These are phyloP conservation scores for Xanthorhoe spadicearia DNA, from an alignment of 2,888 invertebrate species.

Conservation along the genomic window DNA sequence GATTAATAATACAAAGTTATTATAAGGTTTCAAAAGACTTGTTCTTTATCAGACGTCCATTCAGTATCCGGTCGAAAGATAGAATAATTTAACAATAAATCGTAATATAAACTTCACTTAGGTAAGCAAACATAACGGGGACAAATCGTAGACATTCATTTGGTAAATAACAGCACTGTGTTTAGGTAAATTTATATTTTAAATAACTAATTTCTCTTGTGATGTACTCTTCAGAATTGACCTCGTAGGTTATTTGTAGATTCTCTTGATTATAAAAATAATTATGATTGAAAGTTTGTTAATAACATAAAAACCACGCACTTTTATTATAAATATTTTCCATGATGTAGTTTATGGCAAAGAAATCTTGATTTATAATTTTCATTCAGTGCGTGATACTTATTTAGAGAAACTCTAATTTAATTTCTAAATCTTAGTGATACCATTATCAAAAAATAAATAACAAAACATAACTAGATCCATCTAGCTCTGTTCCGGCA, in stretches of 20 bases:
- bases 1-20: conserved; percentile 13
- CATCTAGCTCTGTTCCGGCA: conserved; percentile 61
- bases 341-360: background rate
- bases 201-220: conserved; percentile 32
- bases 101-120: conserved; percentile 5
- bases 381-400: background rate
- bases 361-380: background rate
- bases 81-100: conserved; percentile 15
- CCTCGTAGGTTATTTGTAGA: conserved; percentile 52
- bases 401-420: conserved; percentile 34
- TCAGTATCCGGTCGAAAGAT: conserved; percentile 36
- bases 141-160: conserved; percentile 19
- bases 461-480: conserved; percentile 55
- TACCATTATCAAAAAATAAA: conserved; percentile 52
- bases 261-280: conserved; percentile 24
- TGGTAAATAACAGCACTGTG: conserved; percentile 38
- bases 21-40: conserved; percentile 16
- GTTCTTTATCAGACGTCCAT: conserved; percentile 17
- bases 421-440: conserved; percentile 35
- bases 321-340: background rate
- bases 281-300: conserved; percentile 9
- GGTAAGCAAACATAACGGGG: conserved; percentile 23
- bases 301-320: conserved; percentile 3
- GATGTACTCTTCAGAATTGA: conserved; percentile 68
- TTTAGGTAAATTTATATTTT: conserved; percentile 38